Conservation (phyloP, 2,113 vertebrate species). For the Cephalopholis sonnerati region DNA sequence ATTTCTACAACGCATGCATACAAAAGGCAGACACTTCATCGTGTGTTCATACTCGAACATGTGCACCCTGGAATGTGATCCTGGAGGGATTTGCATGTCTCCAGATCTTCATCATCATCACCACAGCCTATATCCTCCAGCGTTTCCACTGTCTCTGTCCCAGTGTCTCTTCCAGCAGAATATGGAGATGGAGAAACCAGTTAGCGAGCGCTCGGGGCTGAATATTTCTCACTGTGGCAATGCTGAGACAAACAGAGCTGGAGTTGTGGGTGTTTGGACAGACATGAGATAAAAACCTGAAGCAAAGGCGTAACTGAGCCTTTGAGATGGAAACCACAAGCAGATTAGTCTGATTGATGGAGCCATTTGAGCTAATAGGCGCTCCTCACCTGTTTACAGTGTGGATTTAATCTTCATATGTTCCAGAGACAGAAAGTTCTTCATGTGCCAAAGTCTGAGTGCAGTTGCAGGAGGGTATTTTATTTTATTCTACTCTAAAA, state of each 20-base stretch:
- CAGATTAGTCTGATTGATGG: constrained; percentile 39
- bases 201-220: background rate
- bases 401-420: constrained; percentile 27
- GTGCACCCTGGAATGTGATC: constrained; percentile 39
- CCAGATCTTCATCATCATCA: constrained; percentile 50
- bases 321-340: constrained; percentile 20
- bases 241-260: constrained; percentile 18
- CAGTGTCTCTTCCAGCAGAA: constrained; percentile 27
- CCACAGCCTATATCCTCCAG: constrained; percentile 40
- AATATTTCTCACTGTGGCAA: constrained; percentile 27
- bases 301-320: constrained; percentile 21
- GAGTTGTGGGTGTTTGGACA: constrained; percentile 29
- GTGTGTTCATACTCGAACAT: constrained; percentile 7
- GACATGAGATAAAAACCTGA: constrained; percentile 43
- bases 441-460: constrained; percentile 41
- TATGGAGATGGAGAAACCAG: constrained; percentile 32
- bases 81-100: constrained; percentile 58
- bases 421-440: constrained; percentile 24
- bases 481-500: constrained; percentile 33
- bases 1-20: background rate
- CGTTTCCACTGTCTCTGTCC: constrained; percentile 39
- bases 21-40: background rate
- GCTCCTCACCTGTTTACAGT: constrained; percentile 54
- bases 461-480: constrained; percentile 47
- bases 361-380: constrained; percentile 24